Evolutionary conservation across 2,888 invertebrate genomes (phyloP).

Genomic region (Lamellibrachia satsuma): DNA sequence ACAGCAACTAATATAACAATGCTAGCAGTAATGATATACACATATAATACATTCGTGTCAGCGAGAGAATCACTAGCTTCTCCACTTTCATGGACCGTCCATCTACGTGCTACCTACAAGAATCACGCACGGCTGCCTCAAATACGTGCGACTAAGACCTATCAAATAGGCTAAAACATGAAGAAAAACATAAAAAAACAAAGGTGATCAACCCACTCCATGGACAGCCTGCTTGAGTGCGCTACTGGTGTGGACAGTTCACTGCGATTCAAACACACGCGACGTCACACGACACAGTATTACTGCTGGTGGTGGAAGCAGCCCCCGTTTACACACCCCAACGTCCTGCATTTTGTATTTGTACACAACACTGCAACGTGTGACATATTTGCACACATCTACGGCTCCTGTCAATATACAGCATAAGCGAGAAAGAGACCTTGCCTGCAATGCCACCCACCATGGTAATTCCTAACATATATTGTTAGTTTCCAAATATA

Average conservation of each 20-base stretch:
- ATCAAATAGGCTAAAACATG: slow-evolving; percentile 7
- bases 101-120: neutral
- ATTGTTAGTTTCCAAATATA: neutral
- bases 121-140: neutral
- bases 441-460: neutral
- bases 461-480: too few relatives aligned
- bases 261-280: neutral
- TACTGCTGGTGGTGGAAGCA: neutral
- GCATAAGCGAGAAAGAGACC: neutral
- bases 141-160: slow-evolving; percentile 5
- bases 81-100: neutral
- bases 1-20: slow-evolving; percentile 17
- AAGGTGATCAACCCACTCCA: slow-evolving; percentile 14
- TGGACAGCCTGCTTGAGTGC: neutral
- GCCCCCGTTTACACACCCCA: neutral
- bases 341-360: neutral
- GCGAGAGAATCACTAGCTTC: slow-evolving; percentile 10
- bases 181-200: neutral
- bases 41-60: neutral
- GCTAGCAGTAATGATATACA: neutral
- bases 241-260: neutral
- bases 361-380: neutral
- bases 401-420: neutral
- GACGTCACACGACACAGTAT: neutral
- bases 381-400: neutral